Conservation (phyloP, 2,797 vertebrate species). For the Argya squamiceps region DNA sequence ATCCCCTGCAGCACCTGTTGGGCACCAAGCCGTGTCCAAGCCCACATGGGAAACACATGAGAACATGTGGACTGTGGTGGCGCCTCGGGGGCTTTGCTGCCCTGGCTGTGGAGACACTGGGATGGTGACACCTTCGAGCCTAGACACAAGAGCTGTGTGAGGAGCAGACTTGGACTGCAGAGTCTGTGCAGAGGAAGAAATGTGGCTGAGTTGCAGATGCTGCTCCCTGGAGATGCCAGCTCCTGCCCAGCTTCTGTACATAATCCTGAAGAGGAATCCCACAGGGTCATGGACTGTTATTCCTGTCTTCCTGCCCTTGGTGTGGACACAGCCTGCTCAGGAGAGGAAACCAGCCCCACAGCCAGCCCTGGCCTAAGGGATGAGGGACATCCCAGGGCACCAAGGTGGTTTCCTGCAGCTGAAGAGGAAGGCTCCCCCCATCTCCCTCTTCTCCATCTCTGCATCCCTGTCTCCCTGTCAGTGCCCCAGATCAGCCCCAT, state of each 20-base stretch:
- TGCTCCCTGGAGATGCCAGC: neutral
- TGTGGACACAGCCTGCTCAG: neutral
- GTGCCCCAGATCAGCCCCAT: neutral
- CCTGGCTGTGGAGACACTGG: neutral
- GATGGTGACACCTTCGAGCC: neutral
- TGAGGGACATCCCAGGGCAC: neutral
- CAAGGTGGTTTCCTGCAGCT: neutral
- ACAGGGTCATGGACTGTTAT: fast-evolving
- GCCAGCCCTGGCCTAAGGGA: neutral
- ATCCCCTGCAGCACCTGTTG: neutral
- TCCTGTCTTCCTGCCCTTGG: neutral
- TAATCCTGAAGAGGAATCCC: neutral
- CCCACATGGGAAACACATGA: fast-evolving
- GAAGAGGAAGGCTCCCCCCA: neutral
- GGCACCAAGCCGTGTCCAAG: neutral
- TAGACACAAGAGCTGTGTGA: neutral
- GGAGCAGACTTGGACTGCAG: neutral
- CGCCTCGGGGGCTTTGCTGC: neutral
- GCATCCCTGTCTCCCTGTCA: neutral
- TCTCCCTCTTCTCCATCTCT: neutral
- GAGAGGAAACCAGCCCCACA: neutral
- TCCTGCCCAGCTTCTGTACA: neutral
- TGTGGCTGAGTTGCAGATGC: neutral
- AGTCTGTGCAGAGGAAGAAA: neutral
- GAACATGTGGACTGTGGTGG: neutral